phyloP scores from a whole-genome alignment of 2,888 invertebrate species.

The Osmoderma eremita region DNA sequence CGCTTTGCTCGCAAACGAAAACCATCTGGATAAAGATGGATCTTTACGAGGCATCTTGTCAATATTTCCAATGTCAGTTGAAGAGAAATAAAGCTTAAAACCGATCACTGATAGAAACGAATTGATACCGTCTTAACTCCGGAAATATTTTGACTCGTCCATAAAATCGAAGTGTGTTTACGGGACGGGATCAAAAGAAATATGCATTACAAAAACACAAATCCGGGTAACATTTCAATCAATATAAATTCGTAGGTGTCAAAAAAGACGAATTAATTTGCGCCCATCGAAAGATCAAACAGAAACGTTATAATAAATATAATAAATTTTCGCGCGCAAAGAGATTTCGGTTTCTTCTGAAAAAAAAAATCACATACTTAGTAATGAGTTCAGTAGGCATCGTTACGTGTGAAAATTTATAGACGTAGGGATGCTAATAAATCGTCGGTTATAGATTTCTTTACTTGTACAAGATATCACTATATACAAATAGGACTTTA shows the following conservation, averaged over 20 bases:
- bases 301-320: constrained; percentile 30
- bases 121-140: constrained; percentile 16
- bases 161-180: constrained; percentile 30
- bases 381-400: no score
- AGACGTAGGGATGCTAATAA: no score
- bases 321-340: constrained; percentile 27
- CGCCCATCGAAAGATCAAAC: constrained; percentile 26
- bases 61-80: no score
- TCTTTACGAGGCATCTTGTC: no score
- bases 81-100: no score
- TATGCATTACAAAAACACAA: constrained; percentile 18
- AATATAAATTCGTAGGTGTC: constrained; percentile 31
- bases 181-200: constrained; percentile 25
- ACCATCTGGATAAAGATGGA: no score
- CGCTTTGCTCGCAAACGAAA: no score
- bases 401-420: no score
- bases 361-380: neutral
- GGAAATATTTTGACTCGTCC: constrained; percentile 20
- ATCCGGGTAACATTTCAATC: constrained; percentile 28
- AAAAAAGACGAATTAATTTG: constrained; percentile 35
- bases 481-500: no score
- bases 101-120: constrained; percentile 9
- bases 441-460: no score
- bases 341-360: neutral
- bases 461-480: no score